A percentile compares a stretch with the other conserved stretches of the same genome.
phyloP scores from a whole-genome alignment of 2,113 vertebrate species.

The Cephalopholis sonnerati region DNA sequence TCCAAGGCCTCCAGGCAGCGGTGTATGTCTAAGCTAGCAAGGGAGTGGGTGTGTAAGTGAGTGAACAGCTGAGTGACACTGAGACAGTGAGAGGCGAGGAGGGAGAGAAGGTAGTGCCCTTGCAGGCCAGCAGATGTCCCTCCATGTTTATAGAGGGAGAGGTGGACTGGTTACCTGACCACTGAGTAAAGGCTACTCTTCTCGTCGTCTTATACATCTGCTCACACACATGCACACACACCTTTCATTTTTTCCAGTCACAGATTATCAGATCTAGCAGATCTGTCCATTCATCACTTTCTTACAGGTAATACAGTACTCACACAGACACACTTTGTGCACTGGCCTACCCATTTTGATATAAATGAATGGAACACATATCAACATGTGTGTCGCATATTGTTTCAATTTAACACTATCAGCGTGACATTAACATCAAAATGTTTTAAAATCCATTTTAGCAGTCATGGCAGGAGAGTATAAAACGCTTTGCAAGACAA shows the following conservation, averaged over 20 bases:
- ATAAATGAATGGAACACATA: conserved; percentile 27
- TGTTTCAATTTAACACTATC: conserved; percentile 16
- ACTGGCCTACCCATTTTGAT: not conserved
- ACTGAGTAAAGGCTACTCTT: conserved; percentile 1
- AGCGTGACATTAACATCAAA: conserved; percentile 27
- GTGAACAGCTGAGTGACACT: conserved; percentile 49
- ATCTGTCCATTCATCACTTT: not conserved
- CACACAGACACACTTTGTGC: not conserved
- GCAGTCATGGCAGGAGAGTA: conserved; percentile 25
- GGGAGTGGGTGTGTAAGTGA: conserved; percentile 32
- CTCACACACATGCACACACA: not conserved
- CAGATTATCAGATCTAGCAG: not conserved
- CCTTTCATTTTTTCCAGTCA: not conserved
- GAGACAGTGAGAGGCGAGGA: conserved; percentile 27
- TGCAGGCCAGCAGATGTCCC: conserved; percentile 83
- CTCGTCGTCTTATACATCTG: not conserved
- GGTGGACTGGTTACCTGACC: conserved; percentile 60
- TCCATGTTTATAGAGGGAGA: conserved; percentile 74
- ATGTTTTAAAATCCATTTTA: conserved; percentile 34
- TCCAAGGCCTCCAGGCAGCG: conserved; percentile 46
- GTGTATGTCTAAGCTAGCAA: conserved; percentile 29
- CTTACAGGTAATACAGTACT: not conserved
- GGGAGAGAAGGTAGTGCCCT: conserved; percentile 71
- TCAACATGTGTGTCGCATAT: conserved; percentile 14
- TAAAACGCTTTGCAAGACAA: conserved; percentile 14